phyloP scores from a whole-genome alignment of 2,888 invertebrate genomes.

The Brachypterus glaber region DNA sequence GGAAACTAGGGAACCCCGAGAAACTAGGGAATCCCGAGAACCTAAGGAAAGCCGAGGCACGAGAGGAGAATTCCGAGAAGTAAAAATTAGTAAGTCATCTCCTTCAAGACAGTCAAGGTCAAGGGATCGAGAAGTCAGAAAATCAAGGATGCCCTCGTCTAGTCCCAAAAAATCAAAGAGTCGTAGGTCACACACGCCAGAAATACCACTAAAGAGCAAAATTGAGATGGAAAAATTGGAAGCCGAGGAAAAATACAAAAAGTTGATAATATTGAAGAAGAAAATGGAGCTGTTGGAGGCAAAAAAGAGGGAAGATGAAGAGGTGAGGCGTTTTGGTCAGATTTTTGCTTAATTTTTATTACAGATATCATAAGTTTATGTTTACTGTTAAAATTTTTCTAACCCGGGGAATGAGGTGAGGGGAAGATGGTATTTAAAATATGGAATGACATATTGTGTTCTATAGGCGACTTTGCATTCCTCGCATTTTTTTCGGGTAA shows the following conservation, averaged over 20 bases:
- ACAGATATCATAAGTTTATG: too few relatives aligned
- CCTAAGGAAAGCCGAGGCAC: constrained; percentile 36
- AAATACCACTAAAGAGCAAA: constrained; percentile 13
- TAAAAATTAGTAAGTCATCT: too few relatives aligned
- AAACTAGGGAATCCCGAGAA: constrained; percentile 34
- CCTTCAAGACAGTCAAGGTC: too few relatives aligned
- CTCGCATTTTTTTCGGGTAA: too few relatives aligned
- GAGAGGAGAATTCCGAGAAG: constrained; percentile 9
- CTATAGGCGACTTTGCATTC: too few relatives aligned
- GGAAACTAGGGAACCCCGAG: too few relatives aligned
- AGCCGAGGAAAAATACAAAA: constrained; percentile 33
- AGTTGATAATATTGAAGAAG: constrained; percentile 46
- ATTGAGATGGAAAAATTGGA: constrained; percentile 26
- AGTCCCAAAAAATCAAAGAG: constrained; percentile 13
- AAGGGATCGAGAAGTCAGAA: constrained; percentile 18
- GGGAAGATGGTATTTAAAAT: too few relatives aligned
- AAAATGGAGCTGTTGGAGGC: constrained; percentile 52
- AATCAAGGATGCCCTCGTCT: constrained; percentile 22
- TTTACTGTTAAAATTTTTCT: too few relatives aligned
- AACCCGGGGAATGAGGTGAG: too few relatives aligned
- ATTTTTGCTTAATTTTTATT: too few relatives aligned
- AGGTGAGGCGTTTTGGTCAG: too few relatives aligned
- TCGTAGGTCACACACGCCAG: constrained; percentile 15
- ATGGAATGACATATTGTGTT: too few relatives aligned
- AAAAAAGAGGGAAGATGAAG: constrained; percentile 45